Percentiles rank a stretch among this genome's conserved stretches.
These are phyloP conservation scores for Panthera uncia DNA, from an alignment of 2,113 vertebrate genomes.

Conservation along the genomic window DNA sequence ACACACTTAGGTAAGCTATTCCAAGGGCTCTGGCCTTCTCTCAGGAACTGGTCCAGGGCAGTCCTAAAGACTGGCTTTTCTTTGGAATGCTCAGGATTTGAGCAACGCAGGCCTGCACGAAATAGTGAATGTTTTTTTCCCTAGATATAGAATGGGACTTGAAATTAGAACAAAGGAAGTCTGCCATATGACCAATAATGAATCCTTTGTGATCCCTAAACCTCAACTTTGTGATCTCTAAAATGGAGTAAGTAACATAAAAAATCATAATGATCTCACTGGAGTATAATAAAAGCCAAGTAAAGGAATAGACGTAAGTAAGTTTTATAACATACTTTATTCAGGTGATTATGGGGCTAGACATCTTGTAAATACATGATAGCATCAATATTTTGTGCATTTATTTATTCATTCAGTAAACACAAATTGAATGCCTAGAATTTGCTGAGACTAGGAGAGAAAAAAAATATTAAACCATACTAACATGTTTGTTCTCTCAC, in stretches of 20 bases:
- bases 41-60: not conserved
- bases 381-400: not conserved
- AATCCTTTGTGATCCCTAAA: not conserved
- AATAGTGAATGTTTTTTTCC: not conserved
- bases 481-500: not conserved
- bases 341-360: not conserved
- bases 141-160: not conserved
- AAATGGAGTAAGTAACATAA: not conserved
- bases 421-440: not conserved
- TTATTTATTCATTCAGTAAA: not conserved
- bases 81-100: not conserved
- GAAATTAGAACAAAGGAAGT: not conserved
- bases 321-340: not conserved
- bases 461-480: not conserved
- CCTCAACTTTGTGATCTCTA: not conserved
- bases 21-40: not conserved
- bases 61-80: not conserved
- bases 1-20: not conserved
- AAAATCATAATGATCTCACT: not conserved
- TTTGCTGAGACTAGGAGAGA: not conserved
- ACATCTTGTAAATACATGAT: not conserved
- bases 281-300: not conserved
- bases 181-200: not conserved
- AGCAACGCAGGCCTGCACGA: not conserved
- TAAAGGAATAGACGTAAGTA: not conserved